Percentiles rank a stretch among this genome's conserved stretches.
These are phyloP conservation scores for Anser cygnoides DNA, from an alignment of 2,113 vertebrate genomes.

Conservation along the genomic window DNA sequence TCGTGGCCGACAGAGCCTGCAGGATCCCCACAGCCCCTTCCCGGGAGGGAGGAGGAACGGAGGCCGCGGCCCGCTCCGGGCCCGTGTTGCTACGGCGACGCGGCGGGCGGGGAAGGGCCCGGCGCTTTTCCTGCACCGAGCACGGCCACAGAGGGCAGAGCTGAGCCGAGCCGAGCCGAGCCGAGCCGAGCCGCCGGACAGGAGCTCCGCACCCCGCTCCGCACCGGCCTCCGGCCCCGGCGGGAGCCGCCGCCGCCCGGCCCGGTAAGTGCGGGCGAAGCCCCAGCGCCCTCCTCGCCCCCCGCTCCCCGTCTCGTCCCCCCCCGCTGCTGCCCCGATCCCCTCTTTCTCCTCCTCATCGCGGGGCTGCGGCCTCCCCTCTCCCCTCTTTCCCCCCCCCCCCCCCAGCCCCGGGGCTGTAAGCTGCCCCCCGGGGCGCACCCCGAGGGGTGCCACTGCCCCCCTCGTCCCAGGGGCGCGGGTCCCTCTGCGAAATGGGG, in stretches of 20 bases:
- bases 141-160: not conserved
- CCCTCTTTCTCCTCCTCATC: no score
- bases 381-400: not conserved
- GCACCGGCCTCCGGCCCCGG: no score
- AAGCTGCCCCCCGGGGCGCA: no score
- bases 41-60: not conserved
- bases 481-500: not conserved
- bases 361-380: not conserved
- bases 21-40: no score
- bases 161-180: not conserved
- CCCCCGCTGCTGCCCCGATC: no score
- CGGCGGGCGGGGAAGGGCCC: not conserved
- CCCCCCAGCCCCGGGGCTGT: not conserved
- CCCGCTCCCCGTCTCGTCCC: no score
- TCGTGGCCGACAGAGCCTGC: no score
- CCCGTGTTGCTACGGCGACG: not conserved
- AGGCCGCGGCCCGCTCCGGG: not conserved
- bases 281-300: no score
- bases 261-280: no score
- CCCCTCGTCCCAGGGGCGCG: accelerated
- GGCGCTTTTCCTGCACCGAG: not conserved
- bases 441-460: not conserved
- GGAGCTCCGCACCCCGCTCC: no score
- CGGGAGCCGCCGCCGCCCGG: no score
- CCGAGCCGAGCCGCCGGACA: no score